Conservation (phyloP, 2,797 vertebrate species). For the Amblyopsis hoosieri region DNA sequence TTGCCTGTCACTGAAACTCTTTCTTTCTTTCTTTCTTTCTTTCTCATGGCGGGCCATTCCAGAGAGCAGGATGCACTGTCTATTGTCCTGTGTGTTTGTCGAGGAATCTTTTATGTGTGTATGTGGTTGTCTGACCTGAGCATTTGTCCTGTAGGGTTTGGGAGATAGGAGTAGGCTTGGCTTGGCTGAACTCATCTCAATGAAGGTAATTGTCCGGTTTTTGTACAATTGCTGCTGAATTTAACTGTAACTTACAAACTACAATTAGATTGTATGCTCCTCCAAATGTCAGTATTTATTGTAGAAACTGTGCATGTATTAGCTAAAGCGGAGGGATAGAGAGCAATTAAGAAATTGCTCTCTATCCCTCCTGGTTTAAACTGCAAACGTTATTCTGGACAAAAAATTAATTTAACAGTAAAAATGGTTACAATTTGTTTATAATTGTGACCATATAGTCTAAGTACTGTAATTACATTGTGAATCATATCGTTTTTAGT, state of each 20-base stretch:
- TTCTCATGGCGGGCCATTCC: not conserved
- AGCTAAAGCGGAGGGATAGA: too few relatives aligned
- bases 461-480: not conserved
- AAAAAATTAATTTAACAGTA: too few relatives aligned
- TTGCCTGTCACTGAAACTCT: not conserved
- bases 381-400: too few relatives aligned
- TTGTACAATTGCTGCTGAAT: too few relatives aligned
- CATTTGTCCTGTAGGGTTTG: conserved; percentile 8
- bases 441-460: not conserved
- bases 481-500: conserved; percentile 33
- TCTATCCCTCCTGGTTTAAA: too few relatives aligned
- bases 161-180: conserved; percentile 7
- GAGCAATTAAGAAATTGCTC: too few relatives aligned
- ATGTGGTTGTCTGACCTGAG: conserved; percentile 9
- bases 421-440: too few relatives aligned
- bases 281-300: too few relatives aligned
- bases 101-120: not conserved
- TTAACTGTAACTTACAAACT: too few relatives aligned
- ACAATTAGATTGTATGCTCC: too few relatives aligned
- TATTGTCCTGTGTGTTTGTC: not conserved
- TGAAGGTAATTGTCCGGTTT: not conserved
- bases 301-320: too few relatives aligned
- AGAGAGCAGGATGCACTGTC: not conserved
- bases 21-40: not conserved
- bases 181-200: conserved; percentile 4